Evolutionary conservation across 2,888 invertebrate genomes (phyloP).

Genomic region (Lepidonotus clava): DNA sequence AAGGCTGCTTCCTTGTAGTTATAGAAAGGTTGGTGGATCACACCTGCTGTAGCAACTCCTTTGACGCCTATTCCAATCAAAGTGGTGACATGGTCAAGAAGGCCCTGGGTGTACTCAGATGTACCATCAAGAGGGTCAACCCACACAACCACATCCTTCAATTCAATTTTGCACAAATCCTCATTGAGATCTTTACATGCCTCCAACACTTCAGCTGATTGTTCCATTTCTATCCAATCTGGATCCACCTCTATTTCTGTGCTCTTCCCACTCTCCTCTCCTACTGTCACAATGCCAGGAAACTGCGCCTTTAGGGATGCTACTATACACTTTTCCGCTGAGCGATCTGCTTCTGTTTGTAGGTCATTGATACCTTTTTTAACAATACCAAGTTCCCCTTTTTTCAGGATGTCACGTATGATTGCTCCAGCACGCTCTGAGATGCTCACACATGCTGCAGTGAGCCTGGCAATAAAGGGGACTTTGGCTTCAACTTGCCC

Average conservation of each 20-base stretch:
- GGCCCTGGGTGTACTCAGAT: conserved; percentile 95
- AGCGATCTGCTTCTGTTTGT: conserved; percentile 48
- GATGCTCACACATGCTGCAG: conserved; percentile 79
- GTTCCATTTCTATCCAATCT: conserved; percentile 27
- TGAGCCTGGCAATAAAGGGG: conserved; percentile 21
- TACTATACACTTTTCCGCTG: conserved; percentile 92
- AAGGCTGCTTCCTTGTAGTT: conserved; percentile 81
- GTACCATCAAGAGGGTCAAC: conserved; percentile 99
- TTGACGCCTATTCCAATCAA: conserved; percentile 96
- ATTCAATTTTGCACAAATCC: background rate
- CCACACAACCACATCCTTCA: conserved; percentile 82
- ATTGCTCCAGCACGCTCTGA: conserved; percentile 93
- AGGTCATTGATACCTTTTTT: conserved; percentile 84
- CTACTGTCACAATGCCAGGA: conserved; percentile 84
- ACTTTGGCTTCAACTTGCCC: background rate
- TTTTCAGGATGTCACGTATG: conserved; percentile 93
- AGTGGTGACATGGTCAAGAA: conserved; percentile 98
- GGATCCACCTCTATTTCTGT: background rate
- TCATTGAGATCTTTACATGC: conserved; percentile 8
- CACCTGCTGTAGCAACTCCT: conserved; percentile 93
- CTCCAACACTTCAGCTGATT: conserved; percentile 35
- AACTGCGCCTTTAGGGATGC: conserved; percentile 91
- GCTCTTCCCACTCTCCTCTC: conserved; percentile 85
- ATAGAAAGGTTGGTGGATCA: conserved; percentile 98
- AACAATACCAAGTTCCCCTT: conserved; percentile 93